These are phyloP conservation scores for Calonectris borealis DNA, from an alignment of 2,113 vertebrate species.

Conservation along the genomic window DNA sequence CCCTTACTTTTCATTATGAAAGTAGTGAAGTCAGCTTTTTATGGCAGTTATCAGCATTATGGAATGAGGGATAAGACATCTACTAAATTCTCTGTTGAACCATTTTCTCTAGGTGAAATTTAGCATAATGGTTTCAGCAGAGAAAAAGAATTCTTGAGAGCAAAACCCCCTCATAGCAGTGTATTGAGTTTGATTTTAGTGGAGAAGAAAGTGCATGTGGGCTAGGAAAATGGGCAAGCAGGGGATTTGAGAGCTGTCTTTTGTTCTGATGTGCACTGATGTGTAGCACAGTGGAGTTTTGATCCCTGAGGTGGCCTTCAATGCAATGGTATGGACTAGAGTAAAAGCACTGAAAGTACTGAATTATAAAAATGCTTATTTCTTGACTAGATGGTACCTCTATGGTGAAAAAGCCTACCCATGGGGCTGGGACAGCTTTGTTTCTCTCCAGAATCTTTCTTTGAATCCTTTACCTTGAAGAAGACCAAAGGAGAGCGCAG, in stretches of 20 bases:
- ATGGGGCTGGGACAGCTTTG: neutral
- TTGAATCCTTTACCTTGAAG: neutral
- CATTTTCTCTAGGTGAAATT: neutral
- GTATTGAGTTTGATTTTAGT: neutral
- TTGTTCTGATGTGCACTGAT: neutral
- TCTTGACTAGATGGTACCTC: neutral
- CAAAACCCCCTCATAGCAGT: neutral
- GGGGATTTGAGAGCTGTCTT: neutral
- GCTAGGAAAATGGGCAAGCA: neutral
- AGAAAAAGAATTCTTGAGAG: neutral
- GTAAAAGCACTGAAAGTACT: neutral
- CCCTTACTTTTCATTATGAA: neutral
- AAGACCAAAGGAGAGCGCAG: neutral
- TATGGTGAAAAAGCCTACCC: neutral
- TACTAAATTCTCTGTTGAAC: neutral
- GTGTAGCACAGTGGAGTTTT: neutral
- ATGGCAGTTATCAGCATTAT: neutral
- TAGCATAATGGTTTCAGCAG: neutral
- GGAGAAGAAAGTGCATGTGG: neutral
- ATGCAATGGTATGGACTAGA: neutral
- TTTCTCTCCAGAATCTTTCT: neutral
- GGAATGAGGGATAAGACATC: neutral
- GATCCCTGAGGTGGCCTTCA: neutral
- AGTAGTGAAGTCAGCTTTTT: constrained; percentile 15
- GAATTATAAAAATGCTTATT: neutral